Evolutionary conservation across 2,888 invertebrate species (phyloP).

Genomic region (Tribolium freemani): DNA sequence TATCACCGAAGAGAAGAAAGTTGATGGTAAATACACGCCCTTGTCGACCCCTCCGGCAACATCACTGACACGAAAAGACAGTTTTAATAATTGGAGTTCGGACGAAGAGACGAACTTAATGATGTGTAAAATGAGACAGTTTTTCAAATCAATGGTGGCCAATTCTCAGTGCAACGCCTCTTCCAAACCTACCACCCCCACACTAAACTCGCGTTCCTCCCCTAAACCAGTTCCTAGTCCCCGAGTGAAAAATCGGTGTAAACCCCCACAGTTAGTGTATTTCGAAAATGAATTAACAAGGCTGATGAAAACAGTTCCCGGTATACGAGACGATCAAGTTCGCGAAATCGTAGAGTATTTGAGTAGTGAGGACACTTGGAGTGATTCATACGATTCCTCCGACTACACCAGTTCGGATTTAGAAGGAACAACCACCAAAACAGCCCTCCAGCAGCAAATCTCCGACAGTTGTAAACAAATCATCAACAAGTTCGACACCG

Average conservation of each 20-base stretch:
- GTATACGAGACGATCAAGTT: slow-evolving; percentile 91
- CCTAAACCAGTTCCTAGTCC: slow-evolving; percentile 72
- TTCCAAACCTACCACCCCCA: slow-evolving; percentile 71
- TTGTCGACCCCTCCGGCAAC: slow-evolving; percentile 70
- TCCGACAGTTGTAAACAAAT: slow-evolving; percentile 91
- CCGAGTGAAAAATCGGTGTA: slow-evolving; percentile 75
- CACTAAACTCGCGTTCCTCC: slow-evolving; percentile 58
- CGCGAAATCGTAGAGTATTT: slow-evolving; percentile 93
- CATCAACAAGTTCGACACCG: slow-evolving; percentile 85
- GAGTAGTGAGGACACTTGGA: slow-evolving; percentile 94
- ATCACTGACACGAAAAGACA: slow-evolving; percentile 85
- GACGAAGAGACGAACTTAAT: slow-evolving; percentile 94
- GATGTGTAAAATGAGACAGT: slow-evolving; percentile 95
- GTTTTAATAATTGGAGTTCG: slow-evolving; percentile 94
- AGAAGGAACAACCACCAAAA: slow-evolving; percentile 79
- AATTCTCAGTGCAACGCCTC: slow-evolving; percentile 68
- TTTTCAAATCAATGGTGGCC: slow-evolving; percentile 92
- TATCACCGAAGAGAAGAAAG: slow-evolving; percentile 74
- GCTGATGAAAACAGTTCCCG: slow-evolving; percentile 93
- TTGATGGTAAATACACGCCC: slow-evolving; percentile 64
- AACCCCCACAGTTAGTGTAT: slow-evolving; percentile 88
- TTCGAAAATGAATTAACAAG: slow-evolving; percentile 92
- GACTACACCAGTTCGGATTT: slow-evolving; percentile 92
- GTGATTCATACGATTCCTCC: slow-evolving; percentile 93
- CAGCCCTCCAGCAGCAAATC: slow-evolving; percentile 85